A percentile compares a stretch with the other conserved stretches of the same genome.
Conservation (phyloP, 2,888 invertebrate genomes). For the Idaea straminata region DNA sequence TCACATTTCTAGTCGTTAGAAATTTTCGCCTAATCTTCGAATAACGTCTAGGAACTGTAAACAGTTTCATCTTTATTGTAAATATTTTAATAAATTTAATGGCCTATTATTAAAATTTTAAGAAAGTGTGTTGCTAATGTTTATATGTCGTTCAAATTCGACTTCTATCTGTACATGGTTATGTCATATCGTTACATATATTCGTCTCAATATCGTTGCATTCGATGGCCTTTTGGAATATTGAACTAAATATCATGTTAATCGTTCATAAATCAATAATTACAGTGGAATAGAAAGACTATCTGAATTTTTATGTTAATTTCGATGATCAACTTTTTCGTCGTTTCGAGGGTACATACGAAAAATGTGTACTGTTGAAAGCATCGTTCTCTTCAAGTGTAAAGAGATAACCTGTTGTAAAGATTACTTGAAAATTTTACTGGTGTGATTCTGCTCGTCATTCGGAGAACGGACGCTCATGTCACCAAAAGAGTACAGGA, state of each 20-base stretch:
- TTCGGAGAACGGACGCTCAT: no score
- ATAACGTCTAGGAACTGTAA: conserved; percentile 70
- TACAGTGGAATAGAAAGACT: no score
- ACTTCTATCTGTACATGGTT: conserved; percentile 45
- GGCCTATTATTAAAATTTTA: conserved; percentile 72
- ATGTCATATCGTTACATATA: conserved; percentile 17
- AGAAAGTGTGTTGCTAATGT: conserved; percentile 69
- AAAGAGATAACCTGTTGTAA: no score
- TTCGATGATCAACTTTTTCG: no score
- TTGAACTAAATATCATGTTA: not conserved
- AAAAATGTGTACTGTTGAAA: no score
- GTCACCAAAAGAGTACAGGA: no score
- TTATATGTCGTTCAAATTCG: conserved; percentile 63
- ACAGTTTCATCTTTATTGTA: conserved; percentile 74
- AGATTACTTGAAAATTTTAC: no score
- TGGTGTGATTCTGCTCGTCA: no score
- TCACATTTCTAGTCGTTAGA: conserved; percentile 64
- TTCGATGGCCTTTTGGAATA: not conserved
- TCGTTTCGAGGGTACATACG: no score
- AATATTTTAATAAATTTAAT: conserved; percentile 74
- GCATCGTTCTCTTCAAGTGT: no score
- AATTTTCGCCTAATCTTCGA: conserved; percentile 74
- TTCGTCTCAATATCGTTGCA: conserved; percentile 5
- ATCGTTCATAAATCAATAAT: no score
- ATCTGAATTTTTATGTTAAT: no score